phyloP scores from a whole-genome alignment of 2,113 vertebrate species.

The Dermatemys mawii region DNA sequence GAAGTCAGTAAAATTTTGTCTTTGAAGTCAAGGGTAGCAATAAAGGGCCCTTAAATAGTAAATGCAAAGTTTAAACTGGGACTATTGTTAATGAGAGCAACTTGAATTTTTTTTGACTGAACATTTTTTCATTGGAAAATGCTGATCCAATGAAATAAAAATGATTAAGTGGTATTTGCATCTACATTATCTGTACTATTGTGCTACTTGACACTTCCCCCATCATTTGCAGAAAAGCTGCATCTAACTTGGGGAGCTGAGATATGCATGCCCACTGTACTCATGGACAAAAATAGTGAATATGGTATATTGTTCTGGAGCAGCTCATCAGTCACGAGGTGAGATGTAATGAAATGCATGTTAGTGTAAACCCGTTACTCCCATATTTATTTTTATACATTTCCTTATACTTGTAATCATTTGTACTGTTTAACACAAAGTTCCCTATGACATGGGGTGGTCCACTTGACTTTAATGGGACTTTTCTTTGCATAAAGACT shows the following conservation, averaged over 20 bases:
- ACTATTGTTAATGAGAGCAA: neutral
- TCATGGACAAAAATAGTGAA: neutral
- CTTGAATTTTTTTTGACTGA: too few species aligned
- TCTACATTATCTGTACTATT: neutral
- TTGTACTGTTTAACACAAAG: neutral
- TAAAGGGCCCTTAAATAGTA: neutral
- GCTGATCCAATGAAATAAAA: neutral
- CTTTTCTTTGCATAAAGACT: neutral
- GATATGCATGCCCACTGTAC: accelerated
- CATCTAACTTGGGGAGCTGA: neutral
- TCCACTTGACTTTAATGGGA: neutral
- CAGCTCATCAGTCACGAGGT: neutral
- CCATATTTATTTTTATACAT: neutral
- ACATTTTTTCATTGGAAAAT: too few species aligned
- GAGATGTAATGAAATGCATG: neutral
- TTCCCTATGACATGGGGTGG: neutral
- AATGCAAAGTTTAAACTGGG: neutral
- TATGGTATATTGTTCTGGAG: neutral
- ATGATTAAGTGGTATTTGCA: accelerated
- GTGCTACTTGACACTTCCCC: neutral
- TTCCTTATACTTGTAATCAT: neutral
- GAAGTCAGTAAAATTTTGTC: neutral
- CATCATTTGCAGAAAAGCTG: neutral
- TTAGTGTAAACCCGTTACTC: neutral
- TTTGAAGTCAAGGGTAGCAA: neutral